Evolutionary conservation across 2,113 vertebrate genomes (phyloP).

Genomic region (Oryzias curvinotus): DNA sequence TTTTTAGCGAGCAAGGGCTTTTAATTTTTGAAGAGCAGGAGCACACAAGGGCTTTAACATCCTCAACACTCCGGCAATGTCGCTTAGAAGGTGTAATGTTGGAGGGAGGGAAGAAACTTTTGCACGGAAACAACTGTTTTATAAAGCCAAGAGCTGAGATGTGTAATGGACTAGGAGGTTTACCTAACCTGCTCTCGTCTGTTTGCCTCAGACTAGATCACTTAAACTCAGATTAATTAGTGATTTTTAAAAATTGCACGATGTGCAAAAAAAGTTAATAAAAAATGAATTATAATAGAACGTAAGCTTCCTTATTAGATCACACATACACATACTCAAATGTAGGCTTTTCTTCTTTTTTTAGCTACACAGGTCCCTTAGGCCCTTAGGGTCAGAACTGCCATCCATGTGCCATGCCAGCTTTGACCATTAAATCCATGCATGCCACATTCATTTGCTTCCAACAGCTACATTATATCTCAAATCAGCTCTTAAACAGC

Average conservation of each 20-base stretch:
- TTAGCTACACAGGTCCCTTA: conserved; percentile 22
- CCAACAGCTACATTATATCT: conserved; percentile 56
- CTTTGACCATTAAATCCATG: conserved; percentile 63
- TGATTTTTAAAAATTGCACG: too few species aligned
- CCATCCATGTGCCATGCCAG: conserved; percentile 72
- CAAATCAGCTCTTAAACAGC: conserved; percentile 55
- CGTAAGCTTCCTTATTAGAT: too few species aligned
- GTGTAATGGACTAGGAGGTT: conserved; percentile 12
- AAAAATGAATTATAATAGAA: too few species aligned
- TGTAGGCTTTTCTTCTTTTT: too few species aligned
- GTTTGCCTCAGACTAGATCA: too few species aligned
- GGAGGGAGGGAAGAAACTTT: conserved; percentile 50
- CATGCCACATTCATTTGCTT: conserved; percentile 71
- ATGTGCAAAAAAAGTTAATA: too few species aligned
- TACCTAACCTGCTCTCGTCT: too few species aligned
- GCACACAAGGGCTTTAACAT: conserved; percentile 75
- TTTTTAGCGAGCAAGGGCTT: conserved; percentile 69
- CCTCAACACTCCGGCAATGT: conserved; percentile 51
- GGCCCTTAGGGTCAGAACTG: conserved; percentile 59
- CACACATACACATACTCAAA: too few species aligned
- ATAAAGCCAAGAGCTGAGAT: conserved; percentile 32
- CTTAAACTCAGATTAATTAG: too few species aligned
- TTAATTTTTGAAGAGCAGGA: conserved; percentile 74
- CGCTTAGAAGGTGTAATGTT: conserved; percentile 46
- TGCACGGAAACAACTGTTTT: conserved; percentile 61